A percentile compares a stretch with the other conserved stretches of the same genome.
Conservation (phyloP, 2,113 vertebrate genomes). For the Microtus oregoni region DNA sequence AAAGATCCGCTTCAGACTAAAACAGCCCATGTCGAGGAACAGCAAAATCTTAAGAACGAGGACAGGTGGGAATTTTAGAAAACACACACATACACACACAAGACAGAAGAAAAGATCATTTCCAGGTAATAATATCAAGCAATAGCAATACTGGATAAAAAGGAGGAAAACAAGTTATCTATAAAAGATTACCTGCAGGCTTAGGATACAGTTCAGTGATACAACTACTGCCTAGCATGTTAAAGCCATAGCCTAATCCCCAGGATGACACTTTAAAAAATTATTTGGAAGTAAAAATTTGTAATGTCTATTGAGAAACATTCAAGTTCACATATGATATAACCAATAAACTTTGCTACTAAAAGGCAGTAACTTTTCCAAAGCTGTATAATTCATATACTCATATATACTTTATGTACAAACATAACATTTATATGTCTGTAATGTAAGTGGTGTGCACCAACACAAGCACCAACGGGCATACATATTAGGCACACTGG, state of each 20-base stretch:
- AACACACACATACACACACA: background rate
- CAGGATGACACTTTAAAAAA: background rate
- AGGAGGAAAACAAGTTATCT: background rate
- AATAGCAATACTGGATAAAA: background rate
- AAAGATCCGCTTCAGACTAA: background rate
- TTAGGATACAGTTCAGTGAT: background rate
- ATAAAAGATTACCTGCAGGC: background rate
- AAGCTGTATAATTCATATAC: background rate
- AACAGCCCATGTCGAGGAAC: background rate
- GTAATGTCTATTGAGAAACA: no score
- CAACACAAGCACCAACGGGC: no score
- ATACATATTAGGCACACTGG: background rate
- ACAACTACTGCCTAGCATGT: background rate
- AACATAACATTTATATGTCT: background rate
- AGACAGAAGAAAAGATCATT: background rate
- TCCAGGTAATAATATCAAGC: background rate
- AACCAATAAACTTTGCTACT: no score
- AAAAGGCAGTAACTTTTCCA: background rate
- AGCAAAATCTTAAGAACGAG: background rate
- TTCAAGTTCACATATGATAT: no score
- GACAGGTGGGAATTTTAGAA: background rate
- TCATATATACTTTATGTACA: background rate
- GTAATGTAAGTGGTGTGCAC: background rate
- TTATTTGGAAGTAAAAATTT: no score
- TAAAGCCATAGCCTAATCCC: background rate